Conservation (phyloP, 2,888 invertebrate species). For the Pyrrhosoma nymphula region DNA sequence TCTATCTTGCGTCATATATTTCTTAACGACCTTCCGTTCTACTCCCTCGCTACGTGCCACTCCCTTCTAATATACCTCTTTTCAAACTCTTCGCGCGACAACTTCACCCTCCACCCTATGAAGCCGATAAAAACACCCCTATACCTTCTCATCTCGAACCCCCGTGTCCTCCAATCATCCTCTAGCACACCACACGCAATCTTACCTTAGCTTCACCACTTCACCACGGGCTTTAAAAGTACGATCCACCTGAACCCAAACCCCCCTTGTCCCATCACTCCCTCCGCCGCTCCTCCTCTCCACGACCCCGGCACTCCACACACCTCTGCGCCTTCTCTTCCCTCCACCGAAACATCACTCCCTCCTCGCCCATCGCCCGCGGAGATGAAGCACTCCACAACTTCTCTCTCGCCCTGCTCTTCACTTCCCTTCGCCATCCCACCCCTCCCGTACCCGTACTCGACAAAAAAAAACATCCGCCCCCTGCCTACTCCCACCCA, state of each 20-base stretch:
- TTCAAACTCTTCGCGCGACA: background rate
- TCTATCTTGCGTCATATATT: too few relatives aligned
- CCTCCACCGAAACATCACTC: slow-evolving; percentile 34
- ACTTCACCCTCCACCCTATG: background rate
- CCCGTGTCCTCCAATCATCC: slow-evolving; percentile 24
- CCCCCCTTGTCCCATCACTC: slow-evolving; percentile 28
- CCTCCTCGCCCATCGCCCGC: slow-evolving; percentile 54
- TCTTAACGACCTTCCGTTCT: background rate
- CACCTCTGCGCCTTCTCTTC: background rate
- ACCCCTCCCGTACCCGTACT: background rate
- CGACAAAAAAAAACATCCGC: too few relatives aligned
- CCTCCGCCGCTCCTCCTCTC: background rate
- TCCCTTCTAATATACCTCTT: background rate
- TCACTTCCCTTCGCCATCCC: background rate
- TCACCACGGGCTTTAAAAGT: slow-evolving; percentile 36
- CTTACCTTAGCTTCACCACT: slow-evolving; percentile 46
- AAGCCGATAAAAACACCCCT: background rate
- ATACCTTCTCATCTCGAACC: background rate
- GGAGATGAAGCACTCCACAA: slow-evolving; percentile 61
- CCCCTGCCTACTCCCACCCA: background rate
- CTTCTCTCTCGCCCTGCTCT: slow-evolving; percentile 52
- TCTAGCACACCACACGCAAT: background rate
- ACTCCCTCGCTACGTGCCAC: background rate
- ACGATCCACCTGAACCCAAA: slow-evolving; percentile 62
- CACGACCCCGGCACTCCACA: background rate